These are phyloP conservation scores for Peromyscus leucopus DNA, from an alignment of 2,113 vertebrate species.

Conservation along the genomic window DNA sequence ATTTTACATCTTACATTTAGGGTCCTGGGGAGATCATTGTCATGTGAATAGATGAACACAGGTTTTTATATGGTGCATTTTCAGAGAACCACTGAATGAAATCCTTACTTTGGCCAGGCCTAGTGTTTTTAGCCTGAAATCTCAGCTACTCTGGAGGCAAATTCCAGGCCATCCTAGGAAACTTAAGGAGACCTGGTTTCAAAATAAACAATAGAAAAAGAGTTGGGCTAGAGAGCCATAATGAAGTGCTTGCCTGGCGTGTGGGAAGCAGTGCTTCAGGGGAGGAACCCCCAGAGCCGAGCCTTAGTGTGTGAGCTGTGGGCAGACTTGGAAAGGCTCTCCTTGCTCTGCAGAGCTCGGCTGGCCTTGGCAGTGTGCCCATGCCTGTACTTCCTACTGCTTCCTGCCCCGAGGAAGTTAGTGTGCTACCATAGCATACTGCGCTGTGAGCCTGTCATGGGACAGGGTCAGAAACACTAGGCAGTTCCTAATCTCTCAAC, in stretches of 20 bases:
- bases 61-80: not conserved
- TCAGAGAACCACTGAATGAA: not conserved
- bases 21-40: not conserved
- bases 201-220: not conserved
- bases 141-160: not conserved
- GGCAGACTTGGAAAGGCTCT: not conserved
- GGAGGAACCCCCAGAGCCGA: not conserved
- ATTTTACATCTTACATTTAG: not conserved
- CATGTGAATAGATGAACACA: not conserved
- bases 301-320: not conserved
- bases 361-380: not conserved
- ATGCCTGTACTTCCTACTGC: accelerated
- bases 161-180: not conserved
- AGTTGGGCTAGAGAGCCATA: not conserved
- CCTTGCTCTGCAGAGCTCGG: not conserved
- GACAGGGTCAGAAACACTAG: not conserved
- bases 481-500: not conserved
- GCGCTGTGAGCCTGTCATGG: not conserved
- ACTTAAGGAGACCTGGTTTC: not conserved
- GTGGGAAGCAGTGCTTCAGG: not conserved
- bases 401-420: not conserved
- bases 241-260: too few relatives aligned
- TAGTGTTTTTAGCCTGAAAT: not conserved
- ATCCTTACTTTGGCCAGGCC: not conserved
- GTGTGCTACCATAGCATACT: accelerated